These are phyloP conservation scores for Philaethria dido DNA, from an alignment of 2,888 invertebrate genomes.

Conservation along the genomic window DNA sequence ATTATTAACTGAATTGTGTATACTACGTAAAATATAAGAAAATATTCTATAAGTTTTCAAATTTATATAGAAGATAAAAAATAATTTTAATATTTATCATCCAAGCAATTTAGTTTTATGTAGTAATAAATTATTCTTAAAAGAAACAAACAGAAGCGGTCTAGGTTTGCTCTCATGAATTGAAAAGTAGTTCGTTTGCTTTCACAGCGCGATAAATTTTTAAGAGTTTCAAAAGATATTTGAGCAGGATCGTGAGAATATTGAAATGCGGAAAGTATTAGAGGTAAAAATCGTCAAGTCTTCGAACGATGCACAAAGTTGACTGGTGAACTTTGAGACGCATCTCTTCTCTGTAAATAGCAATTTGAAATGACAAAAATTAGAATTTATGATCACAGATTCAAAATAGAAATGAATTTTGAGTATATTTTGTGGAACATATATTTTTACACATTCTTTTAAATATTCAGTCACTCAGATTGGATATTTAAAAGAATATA, in stretches of 20 bases:
- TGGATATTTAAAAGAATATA: neutral
- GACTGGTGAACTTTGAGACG: slow-evolving; percentile 9
- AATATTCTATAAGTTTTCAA: too few relatives aligned
- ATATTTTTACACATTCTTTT: too few relatives aligned
- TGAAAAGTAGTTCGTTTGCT: slow-evolving; percentile 53
- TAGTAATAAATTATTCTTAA: slow-evolving; percentile 27
- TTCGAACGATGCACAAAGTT: slow-evolving; percentile 12
- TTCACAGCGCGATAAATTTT: slow-evolving; percentile 55
- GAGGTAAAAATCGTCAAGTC: slow-evolving; percentile 18
- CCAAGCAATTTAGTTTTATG: neutral
- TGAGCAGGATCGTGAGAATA: slow-evolving; percentile 22
- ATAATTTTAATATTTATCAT: neutral
- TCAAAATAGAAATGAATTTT: neutral
- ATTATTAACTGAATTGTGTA: too few relatives aligned
- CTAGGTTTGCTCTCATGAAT: slow-evolving; percentile 41
- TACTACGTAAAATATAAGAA: too few relatives aligned
- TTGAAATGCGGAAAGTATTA: slow-evolving; percentile 25
- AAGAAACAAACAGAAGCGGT: slow-evolving; percentile 37
- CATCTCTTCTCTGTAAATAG: slow-evolving; percentile 11
- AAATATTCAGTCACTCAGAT: neutral
- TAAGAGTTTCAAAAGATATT: slow-evolving; percentile 51
- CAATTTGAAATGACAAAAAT: neutral
- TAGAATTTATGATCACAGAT: neutral
- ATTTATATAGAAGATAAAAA: too few relatives aligned
- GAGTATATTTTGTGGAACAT: neutral